Conservation (phyloP, 2,888 invertebrate genomes). For the Zelleria hepariella region DNA sequence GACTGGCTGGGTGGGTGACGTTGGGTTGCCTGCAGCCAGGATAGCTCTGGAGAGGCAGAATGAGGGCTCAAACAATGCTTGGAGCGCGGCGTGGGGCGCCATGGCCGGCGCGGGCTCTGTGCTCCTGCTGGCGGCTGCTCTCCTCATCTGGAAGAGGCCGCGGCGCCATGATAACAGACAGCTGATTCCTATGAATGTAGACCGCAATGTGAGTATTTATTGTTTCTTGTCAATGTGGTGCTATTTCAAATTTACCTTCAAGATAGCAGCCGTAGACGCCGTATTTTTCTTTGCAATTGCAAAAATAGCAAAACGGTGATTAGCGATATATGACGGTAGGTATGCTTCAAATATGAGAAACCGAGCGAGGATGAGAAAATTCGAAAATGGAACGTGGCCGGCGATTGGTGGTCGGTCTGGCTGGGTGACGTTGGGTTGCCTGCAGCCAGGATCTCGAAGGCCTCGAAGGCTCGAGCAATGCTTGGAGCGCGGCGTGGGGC, state of each 20-base stretch:
- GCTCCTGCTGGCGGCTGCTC: constrained; percentile 40
- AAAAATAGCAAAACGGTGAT: too few species aligned
- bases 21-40: constrained; percentile 21
- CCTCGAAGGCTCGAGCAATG: constrained; percentile 20
- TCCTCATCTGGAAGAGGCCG: constrained; percentile 47
- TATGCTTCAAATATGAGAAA: too few species aligned
- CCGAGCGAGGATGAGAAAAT: constrained; percentile 22
- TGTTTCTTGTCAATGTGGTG: too few species aligned
- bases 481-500: constrained; percentile 53
- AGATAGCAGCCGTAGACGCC: too few species aligned
- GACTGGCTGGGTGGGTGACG: too few species aligned
- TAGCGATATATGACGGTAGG: too few species aligned
- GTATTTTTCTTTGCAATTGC: too few species aligned
- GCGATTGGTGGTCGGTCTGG: constrained; percentile 9
- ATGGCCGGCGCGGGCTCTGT: constrained; percentile 52
- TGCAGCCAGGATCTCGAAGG: constrained; percentile 23
- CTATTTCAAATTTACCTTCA: too few species aligned
- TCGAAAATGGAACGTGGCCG: constrained; percentile 9
- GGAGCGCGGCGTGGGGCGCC: constrained; percentile 56
- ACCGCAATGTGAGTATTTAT: constrained; percentile 53
- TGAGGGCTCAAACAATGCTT: constrained; percentile 24
- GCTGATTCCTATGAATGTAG: constrained; percentile 53
- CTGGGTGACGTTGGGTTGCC: constrained; percentile 17
- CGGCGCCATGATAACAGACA: constrained; percentile 35
- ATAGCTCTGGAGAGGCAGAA: constrained; percentile 12